Evolutionary conservation across 2,113 vertebrate species (phyloP), one percentile per base, ranked within the genome.

Genomic region (Passer domesticus): DNA sequence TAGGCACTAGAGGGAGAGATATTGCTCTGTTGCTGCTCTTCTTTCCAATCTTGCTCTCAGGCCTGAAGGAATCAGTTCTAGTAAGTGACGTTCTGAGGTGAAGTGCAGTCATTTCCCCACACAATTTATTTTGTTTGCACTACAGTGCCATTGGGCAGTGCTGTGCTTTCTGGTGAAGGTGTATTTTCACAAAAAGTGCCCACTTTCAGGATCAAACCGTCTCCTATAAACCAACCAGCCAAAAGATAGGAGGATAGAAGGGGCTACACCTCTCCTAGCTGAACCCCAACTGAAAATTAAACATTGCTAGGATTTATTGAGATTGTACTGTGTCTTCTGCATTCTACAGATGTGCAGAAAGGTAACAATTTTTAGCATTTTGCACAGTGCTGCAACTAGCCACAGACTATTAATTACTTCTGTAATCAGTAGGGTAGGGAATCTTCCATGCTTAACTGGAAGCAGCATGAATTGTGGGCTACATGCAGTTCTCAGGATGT

Each of bases 111-210:
- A 72, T 64, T 78, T 83, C 60, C 60, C 90, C 21, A 6, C 10
- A 28, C 3, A 5, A 58, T 93, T 75, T 78, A 62, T 81, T 78
- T 82, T 46, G 18, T 18, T 47, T 28, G 58, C 3, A 5, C 72
- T 70, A 37, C 0, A 0, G 27, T 0, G 0, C 39, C 52, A 70
- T 10, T 27, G 60, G 63, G 83, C 28, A 46, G 60, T 14, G 52
- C 70, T 55, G 74, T 62, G 53, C 60, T 63, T 74, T 72, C 53
- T 76, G 25, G n/a, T 55, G n/a, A 89, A 73, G 78, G 44, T 17
- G 31, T 25, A 33, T 94, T 84, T 90, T 41, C 69, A 75, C 62
- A 72, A 59, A 37, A 92, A 44, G 15, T 24, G 20, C 2, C 37
- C 7, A 3, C 58, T 60, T 91, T 60, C 41, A 56, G n/a, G 37